Evolutionary conservation across 2,888 invertebrate genomes (phyloP).

Genomic region (Operophtera brumata): DNA sequence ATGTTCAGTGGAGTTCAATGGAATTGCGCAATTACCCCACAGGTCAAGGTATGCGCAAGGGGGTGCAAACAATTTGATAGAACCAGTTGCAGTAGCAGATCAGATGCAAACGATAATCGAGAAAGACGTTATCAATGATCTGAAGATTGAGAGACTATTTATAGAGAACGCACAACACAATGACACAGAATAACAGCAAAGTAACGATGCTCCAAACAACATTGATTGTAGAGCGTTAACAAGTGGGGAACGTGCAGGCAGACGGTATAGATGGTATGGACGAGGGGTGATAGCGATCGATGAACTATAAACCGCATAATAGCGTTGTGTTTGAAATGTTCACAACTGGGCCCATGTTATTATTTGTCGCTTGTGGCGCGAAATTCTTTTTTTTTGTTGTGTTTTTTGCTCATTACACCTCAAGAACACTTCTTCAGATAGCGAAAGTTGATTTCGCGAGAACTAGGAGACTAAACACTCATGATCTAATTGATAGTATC

Average conservation of each 20-base stretch:
- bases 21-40: too few relatives aligned
- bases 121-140: not conserved
- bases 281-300: conserved; percentile 26
- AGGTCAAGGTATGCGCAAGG: not conserved
- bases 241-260: conserved; percentile 3
- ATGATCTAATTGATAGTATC: too few relatives aligned
- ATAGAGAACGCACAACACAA: not conserved
- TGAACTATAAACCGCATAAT: conserved; percentile 24
- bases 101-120: not conserved
- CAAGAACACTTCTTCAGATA: too few relatives aligned
- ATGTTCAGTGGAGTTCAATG: too few relatives aligned
- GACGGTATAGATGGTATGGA: conserved; percentile 9
- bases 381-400: too few relatives aligned
- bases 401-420: too few relatives aligned
- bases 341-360: not conserved
- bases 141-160: not conserved
- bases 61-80: not conserved
- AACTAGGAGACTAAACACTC: too few relatives aligned
- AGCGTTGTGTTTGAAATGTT: conserved; percentile 13
- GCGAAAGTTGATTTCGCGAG: too few relatives aligned
- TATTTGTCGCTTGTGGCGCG: too few relatives aligned
- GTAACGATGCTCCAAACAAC: conserved; percentile 9
- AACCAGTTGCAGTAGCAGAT: not conserved
- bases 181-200: not conserved
- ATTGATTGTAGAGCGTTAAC: conserved; percentile 21